Evolutionary conservation across 1,140 invertebrate genomes (phyloP).

Genomic region (Pseudomyrmex dendroicus): DNA sequence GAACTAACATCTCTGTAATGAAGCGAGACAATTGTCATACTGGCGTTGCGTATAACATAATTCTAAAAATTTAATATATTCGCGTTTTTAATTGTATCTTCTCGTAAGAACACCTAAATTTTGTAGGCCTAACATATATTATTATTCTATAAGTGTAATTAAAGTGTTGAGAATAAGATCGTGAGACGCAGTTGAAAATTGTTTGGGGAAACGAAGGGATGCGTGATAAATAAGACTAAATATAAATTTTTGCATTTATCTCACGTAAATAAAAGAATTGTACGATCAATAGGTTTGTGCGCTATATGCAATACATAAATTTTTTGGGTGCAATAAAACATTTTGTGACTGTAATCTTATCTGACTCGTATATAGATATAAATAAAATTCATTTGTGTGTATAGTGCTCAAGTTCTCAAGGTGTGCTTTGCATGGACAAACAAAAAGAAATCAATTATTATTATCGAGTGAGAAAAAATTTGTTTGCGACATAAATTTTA

Average conservation of each 20-base stretch:
- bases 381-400: slow-evolving; percentile 27
- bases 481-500: background rate
- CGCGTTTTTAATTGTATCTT: slow-evolving; percentile 37
- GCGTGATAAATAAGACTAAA: slow-evolving; percentile 65
- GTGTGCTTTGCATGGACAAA: slow-evolving; percentile 37
- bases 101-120: slow-evolving; percentile 58
- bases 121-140: slow-evolving; percentile 57
- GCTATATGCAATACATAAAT: background rate
- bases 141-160: slow-evolving; percentile 67
- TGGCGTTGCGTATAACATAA: no score
- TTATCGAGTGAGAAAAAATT: slow-evolving; percentile 29
- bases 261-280: background rate
- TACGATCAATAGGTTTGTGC: background rate
- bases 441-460: slow-evolving; percentile 24
- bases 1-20: slow-evolving; percentile 17
- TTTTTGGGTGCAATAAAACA: slow-evolving; percentile 33
- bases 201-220: slow-evolving; percentile 41
- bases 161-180: slow-evolving; percentile 64
- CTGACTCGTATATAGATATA: background rate
- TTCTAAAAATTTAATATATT: background rate
- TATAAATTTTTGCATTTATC: slow-evolving; percentile 38
- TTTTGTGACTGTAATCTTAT: slow-evolving; percentile 1
- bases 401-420: slow-evolving; percentile 32
- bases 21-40: no score
- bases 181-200: slow-evolving; percentile 52